phyloP scores from a whole-genome alignment of 1,140 invertebrate species.

The Scaptodrosophila lebanonensis region DNA sequence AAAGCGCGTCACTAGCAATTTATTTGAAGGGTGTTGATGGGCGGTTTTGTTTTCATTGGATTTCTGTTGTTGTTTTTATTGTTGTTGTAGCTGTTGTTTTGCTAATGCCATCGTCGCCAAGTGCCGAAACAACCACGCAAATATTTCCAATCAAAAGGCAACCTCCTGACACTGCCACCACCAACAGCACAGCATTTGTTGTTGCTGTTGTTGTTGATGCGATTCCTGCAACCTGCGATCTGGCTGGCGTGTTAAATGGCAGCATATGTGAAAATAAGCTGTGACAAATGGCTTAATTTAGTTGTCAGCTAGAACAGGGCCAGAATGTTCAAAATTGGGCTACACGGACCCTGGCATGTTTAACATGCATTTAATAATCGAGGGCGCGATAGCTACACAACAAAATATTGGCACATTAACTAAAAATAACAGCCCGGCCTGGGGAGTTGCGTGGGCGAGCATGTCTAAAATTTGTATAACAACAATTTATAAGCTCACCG shows the following conservation, averaged over 20 bases:
- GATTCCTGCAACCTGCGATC: constrained; percentile 40
- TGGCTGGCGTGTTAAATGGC: constrained; percentile 61
- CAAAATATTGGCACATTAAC: constrained; percentile 70
- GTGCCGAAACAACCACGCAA: constrained; percentile 42
- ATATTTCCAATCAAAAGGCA: constrained; percentile 68
- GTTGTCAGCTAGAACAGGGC: constrained; percentile 48
- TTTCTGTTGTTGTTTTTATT: constrained; percentile 73
- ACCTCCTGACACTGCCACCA: constrained; percentile 31
- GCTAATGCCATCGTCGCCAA: constrained; percentile 50
- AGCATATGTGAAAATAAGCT: constrained; percentile 77
- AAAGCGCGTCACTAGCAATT: constrained; percentile 39
- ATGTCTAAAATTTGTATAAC: constrained; percentile 10
- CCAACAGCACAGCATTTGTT: neutral
- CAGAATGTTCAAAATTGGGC: too few species aligned
- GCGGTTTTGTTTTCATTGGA: constrained; percentile 76
- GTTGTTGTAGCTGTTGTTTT: constrained; percentile 72
- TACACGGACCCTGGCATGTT: constrained; percentile 25
- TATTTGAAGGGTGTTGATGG: constrained; percentile 73
- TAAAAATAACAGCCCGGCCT: constrained; percentile 48
- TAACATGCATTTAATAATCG: constrained; percentile 60
- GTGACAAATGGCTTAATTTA: constrained; percentile 77
- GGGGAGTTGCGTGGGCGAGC: neutral
- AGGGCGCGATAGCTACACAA: constrained; percentile 8
- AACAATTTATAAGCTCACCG: constrained; percentile 1
- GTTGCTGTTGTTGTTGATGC: too few species aligned